phyloP scores from a whole-genome alignment of 1,140 invertebrate species.

The Macrosteles quadrilineatus region DNA sequence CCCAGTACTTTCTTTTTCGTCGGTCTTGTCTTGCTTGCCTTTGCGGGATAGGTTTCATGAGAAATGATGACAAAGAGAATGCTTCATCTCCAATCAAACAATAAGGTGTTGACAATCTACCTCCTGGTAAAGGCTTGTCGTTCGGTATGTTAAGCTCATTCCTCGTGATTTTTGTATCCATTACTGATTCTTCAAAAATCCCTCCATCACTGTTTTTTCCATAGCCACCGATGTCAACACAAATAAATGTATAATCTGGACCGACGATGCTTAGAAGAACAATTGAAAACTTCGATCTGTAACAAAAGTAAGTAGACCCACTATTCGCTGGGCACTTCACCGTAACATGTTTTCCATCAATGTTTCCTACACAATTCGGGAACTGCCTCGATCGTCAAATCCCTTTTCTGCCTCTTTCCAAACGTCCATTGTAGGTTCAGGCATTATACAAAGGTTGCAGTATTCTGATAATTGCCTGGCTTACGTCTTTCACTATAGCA shows the following conservation, averaged over 20 bases:
- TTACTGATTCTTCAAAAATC: neutral
- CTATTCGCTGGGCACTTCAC: conserved; percentile 47
- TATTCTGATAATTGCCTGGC: conserved; percentile 26
- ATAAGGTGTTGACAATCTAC: neutral
- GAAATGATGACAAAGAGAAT: neutral
- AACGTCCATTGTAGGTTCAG: conserved; percentile 39
- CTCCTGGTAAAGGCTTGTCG: neutral
- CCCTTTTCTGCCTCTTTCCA: conserved; percentile 41
- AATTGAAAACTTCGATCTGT: conserved; percentile 50
- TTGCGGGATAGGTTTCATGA: neutral
- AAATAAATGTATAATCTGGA: conserved; percentile 47
- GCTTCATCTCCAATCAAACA: neutral
- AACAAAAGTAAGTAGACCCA: conserved; percentile 50
- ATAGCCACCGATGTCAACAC: conserved; percentile 50
- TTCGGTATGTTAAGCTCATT: neutral
- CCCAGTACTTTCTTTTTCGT: neutral
- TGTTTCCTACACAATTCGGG: conserved; percentile 49
- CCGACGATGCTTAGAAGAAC: conserved; percentile 51
- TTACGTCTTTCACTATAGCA: neutral
- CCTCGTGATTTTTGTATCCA: neutral
- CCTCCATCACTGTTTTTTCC: conserved; percentile 35
- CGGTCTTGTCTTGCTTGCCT: neutral
- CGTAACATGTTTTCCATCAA: conserved; percentile 51
- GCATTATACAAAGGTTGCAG: conserved; percentile 35
- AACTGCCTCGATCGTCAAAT: conserved; percentile 47